Evolutionary conservation across 2,888 invertebrate genomes (phyloP).

Genomic region (Lymantria monacha): DNA sequence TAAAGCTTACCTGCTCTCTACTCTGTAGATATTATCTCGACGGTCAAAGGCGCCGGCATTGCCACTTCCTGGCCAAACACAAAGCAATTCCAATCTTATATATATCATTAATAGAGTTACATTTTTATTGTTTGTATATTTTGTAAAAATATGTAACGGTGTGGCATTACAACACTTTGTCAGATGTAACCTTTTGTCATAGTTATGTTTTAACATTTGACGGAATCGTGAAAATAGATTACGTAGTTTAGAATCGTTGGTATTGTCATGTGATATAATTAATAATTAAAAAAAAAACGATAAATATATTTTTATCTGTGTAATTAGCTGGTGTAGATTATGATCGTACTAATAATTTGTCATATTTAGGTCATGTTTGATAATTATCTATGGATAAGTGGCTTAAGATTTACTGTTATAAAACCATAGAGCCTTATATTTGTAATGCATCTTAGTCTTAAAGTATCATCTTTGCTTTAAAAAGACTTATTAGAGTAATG

Average conservation of each 20-base stretch:
- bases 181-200: conserved; percentile 73
- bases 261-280: not conserved
- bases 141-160: conserved; percentile 69
- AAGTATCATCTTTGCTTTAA: too few species aligned
- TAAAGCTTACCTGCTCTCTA: conserved; percentile 79
- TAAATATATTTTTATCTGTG: not conserved
- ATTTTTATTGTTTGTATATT: conserved; percentile 8
- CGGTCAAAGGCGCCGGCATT: conserved; percentile 76
- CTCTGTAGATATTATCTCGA: conserved; percentile 75
- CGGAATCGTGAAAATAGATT: conserved; percentile 17
- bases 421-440: too few species aligned
- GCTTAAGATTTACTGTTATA: too few species aligned
- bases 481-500: too few species aligned
- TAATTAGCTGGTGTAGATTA: not conserved
- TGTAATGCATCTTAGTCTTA: too few species aligned
- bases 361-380: conserved; percentile 2
- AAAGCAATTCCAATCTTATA: conserved; percentile 31
- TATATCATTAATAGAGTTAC: conserved; percentile 21
- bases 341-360: not conserved
- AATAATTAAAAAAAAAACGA: conserved; percentile 3
- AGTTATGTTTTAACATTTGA: conserved; percentile 54
- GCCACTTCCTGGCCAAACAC: conserved; percentile 25
- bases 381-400: not conserved
- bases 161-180: conserved; percentile 77
- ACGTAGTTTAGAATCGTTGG: conserved; percentile 10